These are phyloP conservation scores for Empis livida DNA, from an alignment of 2,888 invertebrate species.

Conservation along the genomic window DNA sequence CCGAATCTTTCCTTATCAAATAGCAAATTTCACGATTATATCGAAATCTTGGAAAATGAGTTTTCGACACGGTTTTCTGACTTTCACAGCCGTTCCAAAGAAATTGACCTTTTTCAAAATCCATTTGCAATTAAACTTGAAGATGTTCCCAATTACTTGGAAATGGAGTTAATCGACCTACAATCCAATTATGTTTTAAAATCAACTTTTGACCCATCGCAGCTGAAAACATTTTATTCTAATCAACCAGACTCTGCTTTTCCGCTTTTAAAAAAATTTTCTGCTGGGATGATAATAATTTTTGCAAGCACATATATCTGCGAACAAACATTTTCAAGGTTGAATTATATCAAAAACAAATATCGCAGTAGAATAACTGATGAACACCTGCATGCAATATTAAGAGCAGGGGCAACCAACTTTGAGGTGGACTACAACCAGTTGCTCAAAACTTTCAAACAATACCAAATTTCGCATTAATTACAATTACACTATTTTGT, in stretches of 20 bases:
- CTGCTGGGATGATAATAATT: slow-evolving; percentile 1
- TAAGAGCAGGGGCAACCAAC: background rate
- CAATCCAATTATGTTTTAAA: slow-evolving; percentile 1
- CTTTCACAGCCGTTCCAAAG: no score
- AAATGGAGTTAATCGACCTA: slow-evolving; percentile 1
- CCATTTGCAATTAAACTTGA: slow-evolving; percentile 2
- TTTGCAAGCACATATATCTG: slow-evolving; percentile 1
- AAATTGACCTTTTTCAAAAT: no score
- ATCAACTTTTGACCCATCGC: slow-evolving; percentile 1
- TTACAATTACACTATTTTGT: background rate
- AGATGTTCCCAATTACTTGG: background rate
- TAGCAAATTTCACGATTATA: no score
- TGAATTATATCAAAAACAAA: slow-evolving; percentile 1
- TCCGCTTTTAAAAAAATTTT: slow-evolving; percentile 1
- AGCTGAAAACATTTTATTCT: slow-evolving; percentile 1
- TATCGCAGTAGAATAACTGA: slow-evolving; percentile 1
- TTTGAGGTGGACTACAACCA: background rate
- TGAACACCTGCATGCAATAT: slow-evolving; percentile 1
- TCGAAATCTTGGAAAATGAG: no score
- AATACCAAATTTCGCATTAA: slow-evolving; percentile 1
- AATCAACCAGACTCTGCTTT: background rate
- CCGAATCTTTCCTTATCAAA: no score
- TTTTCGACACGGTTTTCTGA: no score
- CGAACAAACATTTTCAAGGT: background rate
- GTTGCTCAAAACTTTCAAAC: background rate